Evolutionary conservation across 2,113 vertebrate species (phyloP).

Genomic region (Anarhynchus alexandrinus): DNA sequence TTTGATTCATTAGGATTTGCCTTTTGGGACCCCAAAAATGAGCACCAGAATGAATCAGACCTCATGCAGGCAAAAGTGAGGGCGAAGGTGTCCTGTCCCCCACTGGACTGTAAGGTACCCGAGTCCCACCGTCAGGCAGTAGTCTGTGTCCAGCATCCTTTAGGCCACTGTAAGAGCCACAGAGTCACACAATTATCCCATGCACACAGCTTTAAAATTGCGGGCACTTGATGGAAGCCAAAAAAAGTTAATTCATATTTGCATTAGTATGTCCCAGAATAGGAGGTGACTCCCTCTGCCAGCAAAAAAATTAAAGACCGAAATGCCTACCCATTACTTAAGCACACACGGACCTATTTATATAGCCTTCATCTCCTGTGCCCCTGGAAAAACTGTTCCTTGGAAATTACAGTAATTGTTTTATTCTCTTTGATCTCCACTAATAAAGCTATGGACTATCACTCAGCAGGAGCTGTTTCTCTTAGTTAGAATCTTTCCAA

Average conservation of each 20-base stretch:
- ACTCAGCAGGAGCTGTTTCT: constrained; percentile 1
- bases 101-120: too few relatives aligned
- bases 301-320: neutral
- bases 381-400: neutral
- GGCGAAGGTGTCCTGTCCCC: neutral
- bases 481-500: constrained; percentile 9
- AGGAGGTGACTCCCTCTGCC: neutral
- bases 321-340: neutral
- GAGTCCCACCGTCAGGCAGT: neutral
- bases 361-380: neutral
- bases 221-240: neutral
- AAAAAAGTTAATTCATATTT: neutral
- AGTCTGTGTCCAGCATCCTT: neutral
- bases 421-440: constrained; percentile 13
- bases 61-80: neutral
- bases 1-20: neutral
- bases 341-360: neutral
- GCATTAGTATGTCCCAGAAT: neutral
- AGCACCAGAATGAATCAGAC: neutral
- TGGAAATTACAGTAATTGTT: constrained; percentile 39
- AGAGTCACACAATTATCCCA: neutral
- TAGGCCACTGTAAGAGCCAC: neutral
- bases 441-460: neutral
- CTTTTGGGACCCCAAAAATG: neutral
- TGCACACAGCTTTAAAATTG: neutral